Evolutionary conservation across 2,888 invertebrate genomes (phyloP).

Genomic region (Spodoptera picta): DNA sequence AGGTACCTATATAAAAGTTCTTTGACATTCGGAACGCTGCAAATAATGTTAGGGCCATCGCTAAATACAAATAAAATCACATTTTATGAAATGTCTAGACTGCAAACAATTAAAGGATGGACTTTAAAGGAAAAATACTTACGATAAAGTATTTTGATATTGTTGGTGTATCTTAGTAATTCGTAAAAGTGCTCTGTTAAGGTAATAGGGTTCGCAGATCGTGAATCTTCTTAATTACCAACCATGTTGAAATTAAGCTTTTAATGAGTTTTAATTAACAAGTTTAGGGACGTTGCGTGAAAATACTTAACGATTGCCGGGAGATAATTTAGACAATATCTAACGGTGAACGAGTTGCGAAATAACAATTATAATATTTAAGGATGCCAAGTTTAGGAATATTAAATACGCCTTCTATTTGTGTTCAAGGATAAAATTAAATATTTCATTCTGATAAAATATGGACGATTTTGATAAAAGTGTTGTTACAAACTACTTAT

Average conservation of each 20-base stretch:
- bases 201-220: constrained; percentile 83
- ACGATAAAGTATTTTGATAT: constrained; percentile 69
- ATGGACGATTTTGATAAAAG: too few species aligned
- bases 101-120: constrained; percentile 25
- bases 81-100: constrained; percentile 30
- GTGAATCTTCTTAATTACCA: constrained; percentile 87
- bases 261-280: constrained; percentile 87
- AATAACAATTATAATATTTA: constrained; percentile 35
- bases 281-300: constrained; percentile 79
- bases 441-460: neutral
- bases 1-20: constrained; percentile 7
- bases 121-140: constrained; percentile 29
- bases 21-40: neutral
- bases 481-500: too few species aligned
- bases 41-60: neutral
- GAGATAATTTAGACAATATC: constrained; percentile 64
- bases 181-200: constrained; percentile 76
- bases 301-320: constrained; percentile 73
- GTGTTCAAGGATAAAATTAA: neutral
- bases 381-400: constrained; percentile 5
- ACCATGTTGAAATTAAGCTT: constrained; percentile 86
- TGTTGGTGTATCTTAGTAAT: constrained; percentile 78
- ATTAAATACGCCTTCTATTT: constrained; percentile 6
- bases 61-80: neutral
- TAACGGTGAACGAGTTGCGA: constrained; percentile 35